Conservation (phyloP, 2,797 vertebrate species). For the Sebastiscus tertius region DNA sequence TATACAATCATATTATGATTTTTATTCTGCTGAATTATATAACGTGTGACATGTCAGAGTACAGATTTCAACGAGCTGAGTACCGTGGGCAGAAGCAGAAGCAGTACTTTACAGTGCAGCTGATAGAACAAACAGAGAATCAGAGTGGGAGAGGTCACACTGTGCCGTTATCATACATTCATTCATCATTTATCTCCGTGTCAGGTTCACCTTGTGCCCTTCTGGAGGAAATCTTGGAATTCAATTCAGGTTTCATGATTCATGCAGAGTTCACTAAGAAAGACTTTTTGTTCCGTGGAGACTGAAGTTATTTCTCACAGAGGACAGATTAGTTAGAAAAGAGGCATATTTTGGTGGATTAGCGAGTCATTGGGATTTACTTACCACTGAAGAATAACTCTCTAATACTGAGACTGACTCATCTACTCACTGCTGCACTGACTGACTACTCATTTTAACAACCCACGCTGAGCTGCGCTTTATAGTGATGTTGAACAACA, state of each 20-base stretch:
- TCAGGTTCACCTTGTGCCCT: conserved; percentile 11
- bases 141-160: conserved; percentile 27
- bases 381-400: conserved; percentile 40
- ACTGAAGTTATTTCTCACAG: conserved; percentile 47
- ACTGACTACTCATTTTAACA: neutral
- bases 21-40: conserved; percentile 9
- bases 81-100: conserved; percentile 13
- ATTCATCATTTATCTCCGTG: conserved; percentile 28
- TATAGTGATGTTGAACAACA: neutral
- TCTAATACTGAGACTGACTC: neutral
- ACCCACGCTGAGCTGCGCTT: neutral
- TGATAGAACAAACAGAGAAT: conserved; percentile 16
- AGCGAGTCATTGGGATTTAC: conserved; percentile 60
- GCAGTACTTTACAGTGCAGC: neutral
- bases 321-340: conserved; percentile 63
- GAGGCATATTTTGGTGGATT: conserved; percentile 75
- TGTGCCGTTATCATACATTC: neutral
- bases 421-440: too few relatives aligned
- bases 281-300: conserved; percentile 31
- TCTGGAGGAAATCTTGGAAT: conserved; percentile 10
- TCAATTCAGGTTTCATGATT: conserved; percentile 25
- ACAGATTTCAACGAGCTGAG: conserved; percentile 27
- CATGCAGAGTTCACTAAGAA: conserved; percentile 23
- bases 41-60: conserved; percentile 27
- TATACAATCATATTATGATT: neutral